These are phyloP conservation scores for Bettongia penicillata DNA, from an alignment of 2,113 vertebrate species.

Conservation along the genomic window DNA sequence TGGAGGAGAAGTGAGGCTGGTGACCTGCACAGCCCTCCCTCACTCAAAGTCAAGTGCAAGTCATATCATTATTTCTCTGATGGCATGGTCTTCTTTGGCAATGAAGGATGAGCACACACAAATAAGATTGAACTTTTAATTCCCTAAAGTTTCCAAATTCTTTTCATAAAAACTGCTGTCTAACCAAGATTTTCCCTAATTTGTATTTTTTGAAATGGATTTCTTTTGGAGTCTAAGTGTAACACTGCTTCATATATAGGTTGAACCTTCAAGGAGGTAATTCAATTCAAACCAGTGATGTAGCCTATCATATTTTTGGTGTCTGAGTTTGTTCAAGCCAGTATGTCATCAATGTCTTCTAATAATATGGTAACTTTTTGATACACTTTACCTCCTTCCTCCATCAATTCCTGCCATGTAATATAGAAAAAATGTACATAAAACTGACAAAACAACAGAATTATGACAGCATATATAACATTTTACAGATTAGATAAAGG, in stretches of 20 bases:
- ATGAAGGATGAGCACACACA: too few species aligned
- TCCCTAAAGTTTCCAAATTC: background rate
- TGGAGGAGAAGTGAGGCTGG: too few species aligned
- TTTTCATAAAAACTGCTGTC: background rate
- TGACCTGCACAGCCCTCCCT: too few species aligned
- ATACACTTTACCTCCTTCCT: background rate
- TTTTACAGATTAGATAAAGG: background rate
- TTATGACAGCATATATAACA: background rate
- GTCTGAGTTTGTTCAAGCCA: background rate
- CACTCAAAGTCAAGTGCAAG: too few species aligned
- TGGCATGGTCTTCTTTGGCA: too few species aligned
- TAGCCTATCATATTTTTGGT: background rate
- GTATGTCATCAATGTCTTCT: background rate
- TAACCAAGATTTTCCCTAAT: background rate
- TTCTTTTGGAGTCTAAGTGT: background rate
- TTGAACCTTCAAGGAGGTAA: background rate
- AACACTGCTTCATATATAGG: background rate
- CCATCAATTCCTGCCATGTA: background rate
- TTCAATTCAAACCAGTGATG: background rate
- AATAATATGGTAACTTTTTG: background rate
- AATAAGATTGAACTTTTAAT: background rate
- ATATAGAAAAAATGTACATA: background rate
- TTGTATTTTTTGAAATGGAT: background rate
- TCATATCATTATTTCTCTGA: too few species aligned
- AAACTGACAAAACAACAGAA: background rate